Percentiles rank a stretch among this genome's conserved stretches.
These are phyloP conservation scores for Diarsia dahlii DNA, from an alignment of 2,888 invertebrate genomes.

Conservation along the genomic window DNA sequence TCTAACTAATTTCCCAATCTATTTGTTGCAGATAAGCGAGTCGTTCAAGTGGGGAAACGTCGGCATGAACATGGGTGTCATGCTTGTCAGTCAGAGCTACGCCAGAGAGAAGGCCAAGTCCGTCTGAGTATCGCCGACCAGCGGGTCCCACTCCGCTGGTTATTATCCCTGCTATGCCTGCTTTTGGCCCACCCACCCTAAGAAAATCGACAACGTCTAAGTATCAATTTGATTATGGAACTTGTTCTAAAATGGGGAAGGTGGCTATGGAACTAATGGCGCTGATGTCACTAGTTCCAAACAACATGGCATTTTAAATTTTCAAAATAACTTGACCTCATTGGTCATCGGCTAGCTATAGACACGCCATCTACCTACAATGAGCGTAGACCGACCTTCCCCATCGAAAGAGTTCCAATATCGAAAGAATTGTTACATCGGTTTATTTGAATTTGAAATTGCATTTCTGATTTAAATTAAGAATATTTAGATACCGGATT, in stretches of 20 bases:
- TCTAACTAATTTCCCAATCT: slow-evolving; percentile 61
- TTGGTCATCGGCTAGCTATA: background rate
- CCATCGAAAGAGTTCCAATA: slow-evolving; percentile 58
- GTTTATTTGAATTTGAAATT: slow-evolving; percentile 64
- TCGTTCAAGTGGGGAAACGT: slow-evolving; percentile 93
- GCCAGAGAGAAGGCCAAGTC: slow-evolving; percentile 85
- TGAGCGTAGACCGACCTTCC: background rate
- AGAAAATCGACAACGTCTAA: slow-evolving; percentile 84
- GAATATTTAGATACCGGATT: slow-evolving; percentile 50
- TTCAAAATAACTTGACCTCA: background rate
- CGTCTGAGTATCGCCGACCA: slow-evolving; percentile 84
- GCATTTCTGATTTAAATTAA: slow-evolving; percentile 68
- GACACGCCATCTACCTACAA: background rate
- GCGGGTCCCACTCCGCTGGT: slow-evolving; percentile 81
- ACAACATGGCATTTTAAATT: background rate
- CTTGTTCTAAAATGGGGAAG: slow-evolving; percentile 33
- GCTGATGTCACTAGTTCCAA: background rate
- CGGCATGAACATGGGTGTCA: slow-evolving; percentile 93
- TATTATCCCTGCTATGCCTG: slow-evolving; percentile 83
- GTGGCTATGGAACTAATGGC: background rate
- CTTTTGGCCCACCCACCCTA: slow-evolving; percentile 81
- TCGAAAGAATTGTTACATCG: slow-evolving; percentile 58
- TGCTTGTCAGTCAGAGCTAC: slow-evolving; percentile 91
- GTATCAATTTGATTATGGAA: slow-evolving; percentile 60
- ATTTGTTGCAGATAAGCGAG: slow-evolving; percentile 92